A percentile compares a stretch with the other conserved stretches of the same genome.
Evolutionary conservation across 2,113 vertebrate genomes (phyloP).

Genomic region (Rhipidura dahli): DNA sequence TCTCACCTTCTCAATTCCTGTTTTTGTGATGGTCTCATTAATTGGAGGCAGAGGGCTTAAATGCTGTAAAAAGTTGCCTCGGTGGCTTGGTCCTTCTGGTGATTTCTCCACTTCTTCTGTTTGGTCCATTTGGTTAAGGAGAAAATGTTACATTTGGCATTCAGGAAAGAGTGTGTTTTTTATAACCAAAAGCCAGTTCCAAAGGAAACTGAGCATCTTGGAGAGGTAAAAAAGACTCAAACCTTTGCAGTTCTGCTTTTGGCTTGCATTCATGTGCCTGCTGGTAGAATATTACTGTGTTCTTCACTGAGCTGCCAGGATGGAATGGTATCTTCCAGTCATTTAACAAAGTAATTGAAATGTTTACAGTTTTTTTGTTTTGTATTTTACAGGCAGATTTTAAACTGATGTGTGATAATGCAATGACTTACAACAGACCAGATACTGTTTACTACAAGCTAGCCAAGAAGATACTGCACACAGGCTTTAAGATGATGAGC

Average conservation of each 20-base stretch:
- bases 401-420: slow-evolving; percentile 99
- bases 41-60: background rate
- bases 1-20: background rate
- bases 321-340: background rate
- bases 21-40: background rate
- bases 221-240: background rate
- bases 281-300: background rate
- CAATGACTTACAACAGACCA: slow-evolving; percentile 98
- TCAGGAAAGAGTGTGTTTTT: background rate
- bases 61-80: background rate
- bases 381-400: slow-evolving; percentile 87
- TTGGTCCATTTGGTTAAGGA: background rate
- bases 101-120: background rate
- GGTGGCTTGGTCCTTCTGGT: background rate
- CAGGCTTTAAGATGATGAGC: slow-evolving; percentile 99
- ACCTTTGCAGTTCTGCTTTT: background rate
- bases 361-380: background rate
- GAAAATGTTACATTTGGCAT: background rate
- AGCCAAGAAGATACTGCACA: slow-evolving; percentile 97
- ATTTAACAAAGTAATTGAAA: background rate
- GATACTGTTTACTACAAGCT: slow-evolving; percentile 98
- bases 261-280: background rate
- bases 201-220: background rate
- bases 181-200: background rate
- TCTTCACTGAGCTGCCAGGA: background rate